Percentiles rank a stretch among this genome's conserved stretches.
These are phyloP conservation scores for Mesorhabditis belari DNA, from an alignment of 2,888 invertebrate species.

Conservation along the genomic window DNA sequence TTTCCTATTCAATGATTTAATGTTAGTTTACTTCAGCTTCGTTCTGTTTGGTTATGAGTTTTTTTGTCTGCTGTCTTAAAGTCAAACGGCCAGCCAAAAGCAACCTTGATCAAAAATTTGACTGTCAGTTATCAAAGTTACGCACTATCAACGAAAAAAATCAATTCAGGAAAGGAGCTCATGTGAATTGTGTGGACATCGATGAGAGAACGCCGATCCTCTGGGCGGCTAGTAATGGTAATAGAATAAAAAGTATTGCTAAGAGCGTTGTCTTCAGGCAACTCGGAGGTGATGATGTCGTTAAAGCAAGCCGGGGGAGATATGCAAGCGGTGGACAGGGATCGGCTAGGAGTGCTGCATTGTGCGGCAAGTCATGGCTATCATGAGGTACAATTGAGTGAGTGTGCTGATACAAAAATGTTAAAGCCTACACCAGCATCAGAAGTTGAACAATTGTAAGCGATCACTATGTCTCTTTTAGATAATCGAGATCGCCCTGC, in stretches of 20 bases:
- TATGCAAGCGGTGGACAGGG: slow-evolving; percentile 77
- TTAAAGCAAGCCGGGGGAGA: slow-evolving; percentile 79
- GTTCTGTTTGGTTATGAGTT: too few species aligned
- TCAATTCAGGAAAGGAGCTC: slow-evolving; percentile 62
- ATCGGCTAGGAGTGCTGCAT: slow-evolving; percentile 88
- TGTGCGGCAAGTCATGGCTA: slow-evolving; percentile 95
- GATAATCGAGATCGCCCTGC: slow-evolving; percentile 22
- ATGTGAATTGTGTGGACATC: slow-evolving; percentile 78
- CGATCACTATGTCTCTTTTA: not conserved
- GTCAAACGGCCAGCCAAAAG: too few species aligned
- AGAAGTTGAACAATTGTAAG: not conserved
- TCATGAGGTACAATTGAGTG: slow-evolving; percentile 70
- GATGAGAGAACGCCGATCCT: slow-evolving; percentile 87
- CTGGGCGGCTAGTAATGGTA: slow-evolving; percentile 92
- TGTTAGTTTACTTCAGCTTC: too few species aligned
- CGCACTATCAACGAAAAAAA: too few species aligned
- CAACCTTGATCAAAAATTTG: too few species aligned
- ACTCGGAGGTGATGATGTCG: slow-evolving; percentile 80
- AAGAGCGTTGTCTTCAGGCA: slow-evolving; percentile 60
- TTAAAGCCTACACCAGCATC: not conserved
- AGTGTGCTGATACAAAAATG: not conserved
- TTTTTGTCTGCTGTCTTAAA: too few species aligned
- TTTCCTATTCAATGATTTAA: too few species aligned
- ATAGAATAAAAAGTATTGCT: slow-evolving; percentile 1
- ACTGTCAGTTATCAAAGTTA: too few species aligned